Base-by-base conservation (phyloP, 2,113 vertebrate genomes). In the Alligator mississippiensis region DNA sequence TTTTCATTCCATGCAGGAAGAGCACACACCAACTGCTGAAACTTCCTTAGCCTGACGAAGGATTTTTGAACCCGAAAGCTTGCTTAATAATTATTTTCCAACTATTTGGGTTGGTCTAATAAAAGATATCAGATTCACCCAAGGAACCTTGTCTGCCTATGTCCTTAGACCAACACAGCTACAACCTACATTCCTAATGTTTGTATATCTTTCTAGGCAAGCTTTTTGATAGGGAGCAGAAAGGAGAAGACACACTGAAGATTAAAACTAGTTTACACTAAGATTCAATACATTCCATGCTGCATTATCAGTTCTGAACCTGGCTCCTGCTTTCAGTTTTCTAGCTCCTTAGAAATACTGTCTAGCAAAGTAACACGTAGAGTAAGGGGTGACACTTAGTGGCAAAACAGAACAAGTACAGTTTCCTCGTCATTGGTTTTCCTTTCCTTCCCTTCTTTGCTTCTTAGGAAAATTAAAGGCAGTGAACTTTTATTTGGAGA, bases 221-320 rank as follows among this genome's bases (percentile, higher is more conserved):
- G 68, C 68, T 70, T 30, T 19, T 70, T 34, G 30, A 9, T 70
- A 16, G 34, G 12, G 18, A 68, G 17, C n/a, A 70, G 68, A 64
- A 74, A 61, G 58, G 6, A 28, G 60, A 66, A 22, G 19, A 22
- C 0, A 1, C 59, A 64, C 0, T 0, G 77, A 30, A 30, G 3
- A 34, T 34, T 34, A 16, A 25, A 85, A 28, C 4, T 28, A 82
- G 18, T 3, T 11, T 27, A 28, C 0, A 2, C 10, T 61, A 30
- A 82, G 34, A 34, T 24, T 77, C 47, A 34, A 47, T 7, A 55
- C 15, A 72, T 55, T 81, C 70, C 61, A 38, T 1, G 24, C 7
- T 2, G 47, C 2, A 10, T 5, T 18, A 1, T 72, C 24, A 1
- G 1, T 11, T 4, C 0, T 0, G 0, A 61, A 34, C 3, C 28